These are phyloP conservation scores for Athrips mouffetella DNA, from an alignment of 2,888 invertebrate genomes.

Conservation along the genomic window DNA sequence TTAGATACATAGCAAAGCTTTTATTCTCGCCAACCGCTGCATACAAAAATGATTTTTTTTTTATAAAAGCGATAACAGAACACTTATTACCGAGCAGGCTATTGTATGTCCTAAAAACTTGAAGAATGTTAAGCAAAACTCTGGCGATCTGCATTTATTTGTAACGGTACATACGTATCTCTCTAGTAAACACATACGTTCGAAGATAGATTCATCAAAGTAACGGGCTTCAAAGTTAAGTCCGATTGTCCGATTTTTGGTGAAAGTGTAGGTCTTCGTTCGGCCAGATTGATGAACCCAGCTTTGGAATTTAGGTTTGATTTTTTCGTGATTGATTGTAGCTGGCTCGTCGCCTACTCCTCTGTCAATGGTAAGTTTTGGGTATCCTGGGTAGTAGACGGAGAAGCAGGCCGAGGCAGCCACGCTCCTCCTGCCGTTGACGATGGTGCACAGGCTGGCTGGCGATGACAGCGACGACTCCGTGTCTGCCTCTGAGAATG, in stretches of 20 bases:
- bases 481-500: not conserved
- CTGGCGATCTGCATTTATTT: slow-evolving; percentile 8
- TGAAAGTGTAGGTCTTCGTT: too few species aligned
- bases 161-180: slow-evolving; percentile 6
- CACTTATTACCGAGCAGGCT: slow-evolving; percentile 26
- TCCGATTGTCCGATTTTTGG: too few species aligned
- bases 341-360: too few species aligned
- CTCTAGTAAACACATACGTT: slow-evolving; percentile 14
- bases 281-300: too few species aligned
- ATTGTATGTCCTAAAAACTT: slow-evolving; percentile 30
- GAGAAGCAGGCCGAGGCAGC: too few species aligned
- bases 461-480: not conserved
- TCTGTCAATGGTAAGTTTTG: too few species aligned
- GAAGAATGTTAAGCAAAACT: slow-evolving; percentile 25
- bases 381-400: too few species aligned
- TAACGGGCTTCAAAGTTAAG: slow-evolving; percentile 10
- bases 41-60: not conserved
- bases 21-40: too few species aligned
- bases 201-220: slow-evolving; percentile 29
- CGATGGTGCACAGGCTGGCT: not conserved
- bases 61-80: slow-evolving; percentile 15
- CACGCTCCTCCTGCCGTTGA: too few species aligned
- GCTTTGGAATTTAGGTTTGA: too few species aligned
- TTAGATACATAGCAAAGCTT: too few species aligned
- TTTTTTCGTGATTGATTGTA: too few species aligned